Evolutionary conservation across 2,888 invertebrate genomes (phyloP), one percentile per base, ranked within the genome.

Genomic region (Drosophila aldrichi): DNA sequence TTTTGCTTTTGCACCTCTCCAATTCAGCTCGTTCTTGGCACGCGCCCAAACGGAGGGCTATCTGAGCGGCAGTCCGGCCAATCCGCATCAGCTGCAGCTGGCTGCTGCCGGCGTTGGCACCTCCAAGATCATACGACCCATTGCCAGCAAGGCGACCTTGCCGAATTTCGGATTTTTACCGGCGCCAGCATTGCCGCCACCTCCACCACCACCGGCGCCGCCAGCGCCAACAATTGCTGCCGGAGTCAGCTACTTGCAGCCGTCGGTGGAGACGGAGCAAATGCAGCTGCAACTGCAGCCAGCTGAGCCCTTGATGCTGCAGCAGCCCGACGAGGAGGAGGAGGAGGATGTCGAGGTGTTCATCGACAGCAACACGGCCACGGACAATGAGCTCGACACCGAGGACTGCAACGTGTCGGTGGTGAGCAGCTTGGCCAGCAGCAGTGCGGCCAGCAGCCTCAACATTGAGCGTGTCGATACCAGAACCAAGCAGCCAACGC

Each of bases 21-120:
- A n/a, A 18, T 18, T 20, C 65, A 92, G 96, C 25, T 94, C 94
- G 8, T 95, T 95, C 83, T 91, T 96, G 52, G 93, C 95, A 46
- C 94, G 95, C 20, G 93, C 93, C 18, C 94, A 94, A 79, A 89
- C 92, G 4, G 93, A 93, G 51, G 92, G 92, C 2, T 93, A 92
- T 77, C 67, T 92, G 8, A 77, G 70, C 60, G 83, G 82, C 32
- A 82, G 32, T 63, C 64, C 72, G 62, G 38, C 51, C 9, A 74
- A 59, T 59, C 67, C 65, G 3, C 79, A 78, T 34, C 74, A 73
- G 41, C 51, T 68, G 41, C 74, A 56, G 16, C 55, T 70, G 61
- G 36, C 65, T 62, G 40, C 63, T 67, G 38, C 70, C 8, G 51
- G 16, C 2, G 36, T 57, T 54, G 46, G 55, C 51, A 32, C 43